Evolutionary conservation across 1,140 invertebrate species (phyloP), one percentile per base, ranked within the genome.

Genomic region (Nymphalis io): DNA sequence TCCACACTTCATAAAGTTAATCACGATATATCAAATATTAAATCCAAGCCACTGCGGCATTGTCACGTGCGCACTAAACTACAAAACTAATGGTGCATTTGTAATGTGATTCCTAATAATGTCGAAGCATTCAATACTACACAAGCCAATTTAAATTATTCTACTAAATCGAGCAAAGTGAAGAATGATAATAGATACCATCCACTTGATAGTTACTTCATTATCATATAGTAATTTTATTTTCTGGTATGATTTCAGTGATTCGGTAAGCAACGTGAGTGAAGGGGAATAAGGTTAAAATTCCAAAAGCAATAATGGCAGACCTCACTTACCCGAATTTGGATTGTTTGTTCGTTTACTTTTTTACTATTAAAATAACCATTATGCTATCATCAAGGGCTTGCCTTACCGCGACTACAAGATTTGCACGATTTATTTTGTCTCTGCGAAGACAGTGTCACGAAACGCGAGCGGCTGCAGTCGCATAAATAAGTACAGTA

Each of bases 401-500:
- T 2, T 66, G 53, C 61, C 44, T 65, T 42, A 65, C 55, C 44
- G 68, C 42, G 51, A 64, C 16, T 44, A 20, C 16, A 53, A 60
- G 65, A 60, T 53, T 65, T 70, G 44, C 51, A 62, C 76, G 67
- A 85, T 86, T 86, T 85, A 85, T 83, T 80, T 81, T 16, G 75
- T 82, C 62, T 71, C 67, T 57, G 57, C 72, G 68, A 69, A 72
- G 70, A 77, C 76, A 61, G 58, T 78, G 83, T 79, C 84, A 86
- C 81, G 83, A 74, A 81, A 79, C 74, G 65, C 78, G 65, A 68
- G 64, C 73, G 65, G 72, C 67, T 80, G 87, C 82, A 83, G 80
- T 81, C 78, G 76, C 83, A 85, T 87, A 87, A 88, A 88, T 87
- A 87, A 78, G 66, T 74, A 74, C 77, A 64, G 85, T 79, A 90